Conservation (phyloP, 2,797 vertebrate species). For the Telmatherina bonti region DNA sequence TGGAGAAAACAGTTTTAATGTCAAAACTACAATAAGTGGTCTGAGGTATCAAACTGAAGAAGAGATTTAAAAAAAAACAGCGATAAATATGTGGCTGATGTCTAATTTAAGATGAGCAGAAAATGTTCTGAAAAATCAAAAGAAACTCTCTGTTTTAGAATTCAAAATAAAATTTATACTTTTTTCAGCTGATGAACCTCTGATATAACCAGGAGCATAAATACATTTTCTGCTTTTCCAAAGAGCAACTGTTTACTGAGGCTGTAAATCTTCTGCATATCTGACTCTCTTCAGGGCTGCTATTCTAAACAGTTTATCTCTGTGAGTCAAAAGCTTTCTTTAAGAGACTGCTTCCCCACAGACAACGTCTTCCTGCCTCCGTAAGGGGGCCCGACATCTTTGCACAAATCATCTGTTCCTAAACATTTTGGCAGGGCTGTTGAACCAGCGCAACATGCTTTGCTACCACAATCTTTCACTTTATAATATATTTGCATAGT, state of each 20-base stretch:
- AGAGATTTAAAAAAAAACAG: no score
- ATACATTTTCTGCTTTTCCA: background rate
- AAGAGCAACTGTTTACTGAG: background rate
- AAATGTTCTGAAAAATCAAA: no score
- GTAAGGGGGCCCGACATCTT: constrained; percentile 6
- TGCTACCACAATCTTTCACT: background rate
- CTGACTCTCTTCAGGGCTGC: background rate
- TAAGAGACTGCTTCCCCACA: constrained; percentile 12
- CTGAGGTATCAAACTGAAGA: no score
- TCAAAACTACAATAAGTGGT: no score
- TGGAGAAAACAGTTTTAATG: no score
- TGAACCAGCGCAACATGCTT: background rate
- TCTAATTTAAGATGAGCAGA: no score
- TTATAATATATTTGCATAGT: no score
- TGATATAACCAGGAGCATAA: background rate
- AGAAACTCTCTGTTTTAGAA: no score
- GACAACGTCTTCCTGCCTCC: constrained; percentile 32
- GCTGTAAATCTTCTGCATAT: background rate
- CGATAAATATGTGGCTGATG: no score
- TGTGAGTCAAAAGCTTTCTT: constrained; percentile 17
- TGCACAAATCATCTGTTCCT: constrained; percentile 13
- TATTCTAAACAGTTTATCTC: constrained; percentile 38
- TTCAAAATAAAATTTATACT: no score
- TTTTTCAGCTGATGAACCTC: background rate
- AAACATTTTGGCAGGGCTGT: background rate